Evolutionary conservation across 2,797 vertebrate genomes (phyloP).

Genomic region (Carduelis carduelis): DNA sequence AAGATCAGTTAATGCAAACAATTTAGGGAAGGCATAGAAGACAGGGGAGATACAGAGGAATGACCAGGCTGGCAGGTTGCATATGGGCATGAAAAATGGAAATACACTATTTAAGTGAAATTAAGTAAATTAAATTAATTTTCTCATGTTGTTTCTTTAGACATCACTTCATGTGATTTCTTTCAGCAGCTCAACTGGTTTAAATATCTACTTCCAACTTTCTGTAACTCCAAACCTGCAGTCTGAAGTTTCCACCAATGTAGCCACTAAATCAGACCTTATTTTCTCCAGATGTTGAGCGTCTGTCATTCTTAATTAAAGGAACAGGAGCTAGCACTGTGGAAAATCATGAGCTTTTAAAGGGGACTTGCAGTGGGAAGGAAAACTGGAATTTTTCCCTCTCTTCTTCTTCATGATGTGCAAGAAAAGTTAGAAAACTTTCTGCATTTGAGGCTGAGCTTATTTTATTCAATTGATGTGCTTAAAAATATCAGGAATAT

Average conservation of each 20-base stretch:
- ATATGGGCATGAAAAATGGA: not conserved
- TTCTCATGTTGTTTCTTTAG: not conserved
- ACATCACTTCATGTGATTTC: not conserved
- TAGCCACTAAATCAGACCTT: not conserved
- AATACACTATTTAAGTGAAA: not conserved
- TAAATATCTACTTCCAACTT: not conserved
- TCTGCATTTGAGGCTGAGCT: not conserved
- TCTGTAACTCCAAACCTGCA: not conserved
- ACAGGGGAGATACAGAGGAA: not conserved
- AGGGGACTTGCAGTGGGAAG: not conserved
- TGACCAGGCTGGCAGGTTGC: not conserved
- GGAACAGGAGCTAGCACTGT: not conserved
- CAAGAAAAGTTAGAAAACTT: not conserved
- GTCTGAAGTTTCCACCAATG: constrained; percentile 1
- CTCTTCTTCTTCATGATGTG: not conserved
- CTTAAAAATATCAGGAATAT: constrained; percentile 22
- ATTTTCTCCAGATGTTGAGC: constrained; percentile 49
- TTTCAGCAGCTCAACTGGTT: not conserved
- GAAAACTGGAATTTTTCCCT: constrained; percentile 34
- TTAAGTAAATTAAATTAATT: not conserved
- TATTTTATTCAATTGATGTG: not conserved
- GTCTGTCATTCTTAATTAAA: constrained; percentile 50
- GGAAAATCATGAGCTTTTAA: not conserved
- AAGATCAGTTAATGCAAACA: not conserved
- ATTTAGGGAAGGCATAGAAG: not conserved